Evolutionary conservation across 2,888 invertebrate genomes (phyloP), one percentile per base, ranked within the genome.

Genomic region (Nemoura dubitans): DNA sequence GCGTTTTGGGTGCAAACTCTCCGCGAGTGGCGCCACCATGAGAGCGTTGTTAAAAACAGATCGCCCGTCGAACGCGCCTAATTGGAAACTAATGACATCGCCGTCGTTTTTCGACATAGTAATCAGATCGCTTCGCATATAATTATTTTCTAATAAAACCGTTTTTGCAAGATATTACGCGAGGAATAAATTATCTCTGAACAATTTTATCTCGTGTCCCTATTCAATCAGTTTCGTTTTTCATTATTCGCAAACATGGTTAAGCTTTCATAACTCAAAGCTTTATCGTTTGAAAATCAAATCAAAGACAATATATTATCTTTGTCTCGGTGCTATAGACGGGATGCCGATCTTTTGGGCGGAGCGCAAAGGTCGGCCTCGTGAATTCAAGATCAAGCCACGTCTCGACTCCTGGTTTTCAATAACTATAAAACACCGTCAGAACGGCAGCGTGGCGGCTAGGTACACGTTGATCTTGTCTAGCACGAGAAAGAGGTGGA

Each of bases 71-170:
- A 59, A 59, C 59, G 59, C 3, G 59, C 59, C 6, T 59, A 59
- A 59, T 59, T 59, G 59, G 59, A 59, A 59, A 7, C 59, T 59
- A 59, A 59, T 59, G 59, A 59, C 59, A 59, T 59, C 59, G 59
- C 3, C 59, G 10, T 59, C 59, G 59, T 59, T 59, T 59, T 59
- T 21, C 59, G 59, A 59, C 59, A 59, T 7, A 59, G 59, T 59
- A 59, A 59, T 59, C 59, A 59, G 14, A 59, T 59, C 59, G n/a
- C n/a, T 59, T 2, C 59, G 21, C 59, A 21, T 21, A 21, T 21
- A 59, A 59, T 59, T 59, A 59, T 59, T 59, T 59, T 59, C 59
- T 59, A 59, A 59, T 59, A 59, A 21, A 59, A 59, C 10, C 59
- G 14, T 59, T 59, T 59, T 59, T 59, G 21, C 10, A 59, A 59